phyloP scores from a whole-genome alignment of 2,888 invertebrate species.

The Ceriagrion tenellum region DNA sequence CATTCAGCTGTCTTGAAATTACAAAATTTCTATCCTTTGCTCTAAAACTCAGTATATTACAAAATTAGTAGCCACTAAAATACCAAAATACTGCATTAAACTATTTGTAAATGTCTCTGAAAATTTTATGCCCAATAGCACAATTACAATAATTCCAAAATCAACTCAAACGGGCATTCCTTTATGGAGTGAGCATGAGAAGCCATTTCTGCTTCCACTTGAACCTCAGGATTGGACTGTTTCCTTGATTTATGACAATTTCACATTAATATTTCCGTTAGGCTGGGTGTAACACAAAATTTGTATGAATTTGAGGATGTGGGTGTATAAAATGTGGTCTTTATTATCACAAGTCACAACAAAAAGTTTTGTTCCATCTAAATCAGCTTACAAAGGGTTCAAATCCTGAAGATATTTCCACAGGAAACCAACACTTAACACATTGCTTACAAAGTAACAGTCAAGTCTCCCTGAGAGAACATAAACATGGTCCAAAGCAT shows the following conservation, averaged over 20 bases:
- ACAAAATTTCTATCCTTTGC: background rate
- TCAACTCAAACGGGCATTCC: background rate
- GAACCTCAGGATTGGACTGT: background rate
- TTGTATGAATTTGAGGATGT: background rate
- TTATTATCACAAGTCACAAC: constrained; percentile 1
- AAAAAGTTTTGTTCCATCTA: background rate
- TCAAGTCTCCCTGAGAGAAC: constrained; percentile 55
- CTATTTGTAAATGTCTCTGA: background rate
- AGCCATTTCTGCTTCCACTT: background rate
- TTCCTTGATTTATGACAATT: background rate
- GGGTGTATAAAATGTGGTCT: background rate
- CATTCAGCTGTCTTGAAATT: background rate
- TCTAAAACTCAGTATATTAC: background rate
- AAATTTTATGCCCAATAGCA: background rate
- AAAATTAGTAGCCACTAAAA: background rate
- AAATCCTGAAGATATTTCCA: background rate
- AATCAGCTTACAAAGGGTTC: background rate
- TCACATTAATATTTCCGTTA: background rate
- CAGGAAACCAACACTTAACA: background rate
- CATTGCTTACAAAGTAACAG: background rate
- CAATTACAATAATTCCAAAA: background rate
- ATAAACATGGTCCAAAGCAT: background rate
- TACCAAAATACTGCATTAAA: background rate
- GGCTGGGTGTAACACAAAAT: background rate
- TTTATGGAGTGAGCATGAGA: background rate